Evolutionary conservation across 1,140 invertebrate species (phyloP).

Genomic region (Cydia pomonella): DNA sequence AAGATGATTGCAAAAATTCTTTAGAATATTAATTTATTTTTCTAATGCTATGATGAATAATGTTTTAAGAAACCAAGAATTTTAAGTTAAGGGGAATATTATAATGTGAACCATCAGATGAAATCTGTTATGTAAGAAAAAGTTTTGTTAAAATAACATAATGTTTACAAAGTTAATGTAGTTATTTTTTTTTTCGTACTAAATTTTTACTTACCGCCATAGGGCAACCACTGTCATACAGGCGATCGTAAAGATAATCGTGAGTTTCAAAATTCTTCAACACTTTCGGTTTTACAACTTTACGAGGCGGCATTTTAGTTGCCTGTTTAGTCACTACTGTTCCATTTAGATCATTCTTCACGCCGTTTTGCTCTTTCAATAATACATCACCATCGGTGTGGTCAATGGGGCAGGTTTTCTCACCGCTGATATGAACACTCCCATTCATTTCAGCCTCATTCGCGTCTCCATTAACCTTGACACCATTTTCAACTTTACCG

Average conservation of each 20-base stretch:
- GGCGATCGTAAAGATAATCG: constrained; percentile 66
- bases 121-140: no score
- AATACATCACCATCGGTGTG: background rate
- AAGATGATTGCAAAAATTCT: no score
- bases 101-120: no score
- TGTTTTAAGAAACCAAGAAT: no score
- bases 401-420: constrained; percentile 6
- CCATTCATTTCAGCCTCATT: background rate
- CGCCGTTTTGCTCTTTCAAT: constrained; percentile 1
- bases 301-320: constrained; percentile 55
- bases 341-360: constrained; percentile 32
- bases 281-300: constrained; percentile 64
- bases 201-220: constrained; percentile 57
- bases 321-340: constrained; percentile 42
- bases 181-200: background rate
- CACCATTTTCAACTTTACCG: background rate
- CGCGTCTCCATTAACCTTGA: background rate
- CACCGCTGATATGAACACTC: background rate
- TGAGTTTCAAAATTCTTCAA: constrained; percentile 66
- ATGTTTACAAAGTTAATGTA: background rate
- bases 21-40: no score
- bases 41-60: no score
- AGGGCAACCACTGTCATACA: constrained; percentile 66
- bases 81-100: no score
- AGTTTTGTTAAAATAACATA: background rate